A percentile compares a stretch with the other conserved stretches of the same genome.
Evolutionary conservation across 2,797 vertebrate genomes (phyloP).

Genomic region (Rhinoraja longicauda): DNA sequence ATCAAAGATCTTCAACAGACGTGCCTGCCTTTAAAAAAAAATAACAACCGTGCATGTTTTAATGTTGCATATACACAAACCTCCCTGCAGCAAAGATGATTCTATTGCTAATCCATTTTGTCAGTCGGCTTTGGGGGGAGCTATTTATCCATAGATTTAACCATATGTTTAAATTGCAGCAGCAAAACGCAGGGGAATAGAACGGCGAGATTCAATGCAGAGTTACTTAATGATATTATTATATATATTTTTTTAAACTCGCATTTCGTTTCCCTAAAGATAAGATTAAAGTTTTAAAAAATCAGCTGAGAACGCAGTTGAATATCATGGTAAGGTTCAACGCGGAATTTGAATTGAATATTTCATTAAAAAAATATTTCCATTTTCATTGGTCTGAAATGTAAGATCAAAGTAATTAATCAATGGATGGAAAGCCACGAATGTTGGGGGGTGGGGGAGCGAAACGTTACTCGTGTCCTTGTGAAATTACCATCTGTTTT

Average conservation of each 20-base stretch:
- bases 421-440: neutral
- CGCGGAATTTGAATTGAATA: neutral
- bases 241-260: too few species aligned
- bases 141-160: too few species aligned
- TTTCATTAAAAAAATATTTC: neutral
- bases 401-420: neutral
- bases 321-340: neutral
- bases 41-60: neutral
- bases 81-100: neutral
- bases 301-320: neutral
- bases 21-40: neutral
- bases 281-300: too few species aligned
- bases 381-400: neutral
- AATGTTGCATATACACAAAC: too few species aligned
- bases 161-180: too few species aligned
- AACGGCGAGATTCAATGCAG: neutral
- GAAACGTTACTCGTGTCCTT: conserved; percentile 38
- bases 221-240: too few species aligned
- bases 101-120: too few species aligned
- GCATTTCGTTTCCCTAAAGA: too few species aligned
- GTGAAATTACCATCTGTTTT: conserved; percentile 41
- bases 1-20: neutral
- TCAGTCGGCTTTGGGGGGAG: too few species aligned
- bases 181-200: neutral
- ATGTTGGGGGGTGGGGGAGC: too few species aligned